Base-by-base conservation (phyloP, 2,888 invertebrate genomes). In the Pseudococcus longispinus region DNA sequence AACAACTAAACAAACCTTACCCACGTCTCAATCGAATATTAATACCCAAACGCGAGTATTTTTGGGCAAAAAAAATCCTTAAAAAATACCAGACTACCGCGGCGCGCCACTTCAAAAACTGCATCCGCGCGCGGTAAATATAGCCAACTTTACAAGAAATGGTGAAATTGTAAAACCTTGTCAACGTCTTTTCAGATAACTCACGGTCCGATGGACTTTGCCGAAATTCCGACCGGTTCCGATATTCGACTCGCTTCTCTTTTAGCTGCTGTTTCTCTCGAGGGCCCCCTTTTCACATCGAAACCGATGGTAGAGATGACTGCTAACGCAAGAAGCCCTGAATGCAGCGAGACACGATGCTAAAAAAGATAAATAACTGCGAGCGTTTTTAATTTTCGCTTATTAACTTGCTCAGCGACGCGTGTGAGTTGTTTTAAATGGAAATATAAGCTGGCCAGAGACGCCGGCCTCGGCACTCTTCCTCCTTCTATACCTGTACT, bases 131-230 rank as follows among this genome's bases (percentile, higher is more conserved):
- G 60, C 23, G 60, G 23, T 6, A 60, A 13, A 55, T 4, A 37
- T 37, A 23, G 2, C 0, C 51, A 51, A 18, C 18, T 8, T n/a
- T 13, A 60, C 23, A 60, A 6, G 20, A 20, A 60, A 60, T 60
- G 0, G 23, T 60, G 42, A 85, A 85, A 85, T 85, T 70, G 85
- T 70, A 65, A 42, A 85, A 85, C 32, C 85, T 37, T 85, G 85
- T 85, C 85, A 85, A 85, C 77, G 85, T 85, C 85, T 5, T 13
- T 23, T 65, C 85, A 23, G 42, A 60, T 85, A 23, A 15, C 23
- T 26, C 32, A 18, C 85, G 74, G 37, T 70, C 74, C 70, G 44
- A 2, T 85, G 65, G 2, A 65, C 74, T 85, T 85, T 70, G 26
- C 70, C 37, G 37, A 85, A 85, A 26, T 55, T 29, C 60, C 26